Base-by-base conservation (phyloP, 2,888 invertebrate species). In the Nemoura dubitans region DNA sequence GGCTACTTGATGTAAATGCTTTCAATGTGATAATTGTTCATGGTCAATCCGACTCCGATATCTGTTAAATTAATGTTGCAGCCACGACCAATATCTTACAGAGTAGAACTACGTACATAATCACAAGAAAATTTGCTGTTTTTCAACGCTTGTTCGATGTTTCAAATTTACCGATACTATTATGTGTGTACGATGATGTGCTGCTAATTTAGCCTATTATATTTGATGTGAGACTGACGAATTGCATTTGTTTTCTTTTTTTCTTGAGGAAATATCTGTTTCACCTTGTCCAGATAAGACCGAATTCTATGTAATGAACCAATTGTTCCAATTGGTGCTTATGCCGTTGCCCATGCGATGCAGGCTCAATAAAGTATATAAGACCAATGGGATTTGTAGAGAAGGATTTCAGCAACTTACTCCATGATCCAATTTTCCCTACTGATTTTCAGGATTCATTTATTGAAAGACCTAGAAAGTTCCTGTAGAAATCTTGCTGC, bases 321-420 rank as follows among this genome's bases (percentile, higher is more conserved):
- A 84, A 76, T 76, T 84, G 1, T 30, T 84, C 43, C 76, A 16
- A 82, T 29, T 85, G 86, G 86, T 86, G 86, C 86, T 85, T 81
- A 86, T 59, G 80, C 86, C 43, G 59, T 43, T 36, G 36, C 81
- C 82, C 27, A 82, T 25, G 76, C 80, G 16, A 82, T 78, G 25
- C 82, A 82, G 59, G 86, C 81, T 81, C 76, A 80, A 86, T 86
- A 82, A 86, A 86, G 28, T 85, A 30, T 81, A 30, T 81, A 43
- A 83, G 78, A 78, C 10, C 26, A 21, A 36, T 36, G 10, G 36
- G 10, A 6, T 3, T 36, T 36, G 36, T 36, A n/a, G n/a, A n/a
- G n/a, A n/a, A n/a, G n/a, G n/a, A n/a, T n/a, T n/a, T n/a, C n/a
- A n/a, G n/a, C n/a, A n/a, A n/a, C n/a, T n/a, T n/a, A n/a, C n/a